Base-by-base conservation (phyloP, 2,113 vertebrate species). In the Columbina picui region DNA sequence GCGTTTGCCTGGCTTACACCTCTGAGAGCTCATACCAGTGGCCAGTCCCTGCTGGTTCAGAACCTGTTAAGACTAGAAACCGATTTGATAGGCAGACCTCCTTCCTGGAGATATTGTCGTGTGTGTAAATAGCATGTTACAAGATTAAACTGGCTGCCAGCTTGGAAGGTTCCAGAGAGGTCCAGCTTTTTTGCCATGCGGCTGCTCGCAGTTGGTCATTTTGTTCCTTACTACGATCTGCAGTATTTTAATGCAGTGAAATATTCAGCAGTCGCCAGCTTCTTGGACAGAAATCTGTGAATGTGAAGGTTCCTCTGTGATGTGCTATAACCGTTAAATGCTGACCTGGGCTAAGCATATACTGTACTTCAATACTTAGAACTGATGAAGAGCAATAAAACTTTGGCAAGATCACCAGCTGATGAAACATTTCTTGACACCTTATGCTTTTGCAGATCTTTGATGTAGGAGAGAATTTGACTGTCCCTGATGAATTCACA, bases 401-500 rank as follows among this genome's bases (percentile, higher is more conserved):
- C 79, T 63, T 36, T 3, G 12, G 7, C 63, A 59, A 23, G 57
- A 32, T 73, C 32, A 10, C 14, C 34, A 53, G 4, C 56, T 83
- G 38, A 69, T 63, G 49, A 59, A 70, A 18, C 10, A 2, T 55
- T 88, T 70, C 57, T 95, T 14, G 41, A 74, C 38, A 13, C 34
- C 34, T 32, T 15, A 11, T 67, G 5, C 20, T 95, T 79, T 87
- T 93, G 36, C 96, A 99, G 99, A 99, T 99, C 96, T 99, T 99
- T 43, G 99, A 99, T 43, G 98, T 99, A 9, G 99, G 99, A 8
- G 99, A 99, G 96, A 99, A 99, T 93, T 95, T 99, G 96, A 97
- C 98, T 0, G 99, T 99, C 6, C 99, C 99, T 0, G 99, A 99
- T 84, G 99, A 99, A 94, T 99, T 99, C 97, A 99, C 99, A 0